phyloP scores from a whole-genome alignment of 2,888 invertebrate species.

The Colletes collaris region DNA sequence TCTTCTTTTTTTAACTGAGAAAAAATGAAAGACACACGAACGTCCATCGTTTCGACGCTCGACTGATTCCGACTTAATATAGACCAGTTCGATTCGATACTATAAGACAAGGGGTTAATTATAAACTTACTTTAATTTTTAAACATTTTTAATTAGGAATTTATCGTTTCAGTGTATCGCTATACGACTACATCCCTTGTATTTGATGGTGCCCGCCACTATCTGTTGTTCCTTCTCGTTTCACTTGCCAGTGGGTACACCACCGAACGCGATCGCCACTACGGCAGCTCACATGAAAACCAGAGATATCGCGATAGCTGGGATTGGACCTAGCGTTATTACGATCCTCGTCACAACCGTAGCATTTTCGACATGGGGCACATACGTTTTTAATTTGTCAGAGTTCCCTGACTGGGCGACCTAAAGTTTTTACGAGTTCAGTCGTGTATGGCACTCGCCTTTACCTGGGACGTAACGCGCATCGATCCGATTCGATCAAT shows the following conservation, averaged over 20 bases:
- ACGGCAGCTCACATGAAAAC: conserved; percentile 92
- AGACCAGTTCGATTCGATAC: too few relatives aligned
- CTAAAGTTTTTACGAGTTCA: conserved; percentile 9
- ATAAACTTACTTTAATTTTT: too few relatives aligned
- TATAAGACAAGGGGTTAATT: too few relatives aligned
- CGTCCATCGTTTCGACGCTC: too few relatives aligned
- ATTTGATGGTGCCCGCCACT: conserved; percentile 94
- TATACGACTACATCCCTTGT: conserved; percentile 92
- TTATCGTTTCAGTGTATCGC: conserved; percentile 86
- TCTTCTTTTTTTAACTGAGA: too few relatives aligned
- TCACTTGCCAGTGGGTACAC: conserved; percentile 97
- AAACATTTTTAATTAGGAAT: neutral
- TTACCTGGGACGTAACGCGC: neutral
- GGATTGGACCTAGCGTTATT: conserved; percentile 90
- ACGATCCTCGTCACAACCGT: conserved; percentile 89
- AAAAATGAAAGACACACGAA: too few relatives aligned
- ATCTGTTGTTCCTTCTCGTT: conserved; percentile 96
- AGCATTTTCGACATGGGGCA: conserved; percentile 90
- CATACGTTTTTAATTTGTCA: conserved; percentile 87
- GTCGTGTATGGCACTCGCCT: neutral
- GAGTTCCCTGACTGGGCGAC: conserved; percentile 87
- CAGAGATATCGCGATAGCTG: conserved; percentile 91
- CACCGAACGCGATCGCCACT: conserved; percentile 96
- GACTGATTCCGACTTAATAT: too few relatives aligned
- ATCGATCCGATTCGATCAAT: neutral